phyloP scores from a whole-genome alignment of 2,797 vertebrate genomes.

The Macropus fuliginosus region DNA sequence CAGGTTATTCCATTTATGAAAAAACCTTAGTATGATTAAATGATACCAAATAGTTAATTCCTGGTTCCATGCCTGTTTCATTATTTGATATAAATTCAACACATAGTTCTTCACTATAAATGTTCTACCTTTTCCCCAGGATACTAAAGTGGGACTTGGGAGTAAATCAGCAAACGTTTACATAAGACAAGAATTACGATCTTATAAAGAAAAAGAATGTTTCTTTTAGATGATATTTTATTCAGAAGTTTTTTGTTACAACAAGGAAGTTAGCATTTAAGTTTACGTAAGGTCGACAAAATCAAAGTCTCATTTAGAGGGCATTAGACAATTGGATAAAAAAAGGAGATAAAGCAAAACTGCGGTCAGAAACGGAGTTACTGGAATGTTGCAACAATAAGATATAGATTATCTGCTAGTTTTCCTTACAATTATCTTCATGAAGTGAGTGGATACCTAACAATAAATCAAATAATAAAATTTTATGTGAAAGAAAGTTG shows the following conservation, averaged over 20 bases:
- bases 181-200: neutral
- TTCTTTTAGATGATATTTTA: constrained; percentile 28
- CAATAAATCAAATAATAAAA: neutral
- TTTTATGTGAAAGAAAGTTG: neutral
- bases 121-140: constrained; percentile 14
- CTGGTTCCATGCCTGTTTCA: constrained; percentile 13
- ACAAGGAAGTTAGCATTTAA: neutral
- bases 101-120: constrained; percentile 14
- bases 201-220: constrained; percentile 45
- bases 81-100: constrained; percentile 39
- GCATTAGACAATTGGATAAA: neutral
- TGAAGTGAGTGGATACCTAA: constrained; percentile 26
- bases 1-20: neutral
- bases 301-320: neutral
- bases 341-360: neutral
- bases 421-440: neutral
- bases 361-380: neutral
- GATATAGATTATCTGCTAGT: constrained; percentile 1
- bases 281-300: neutral
- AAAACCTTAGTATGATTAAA: neutral
- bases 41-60: constrained; percentile 25
- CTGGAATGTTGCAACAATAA: constrained; percentile 28
- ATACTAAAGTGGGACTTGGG: neutral
- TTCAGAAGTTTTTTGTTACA: neutral
- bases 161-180: constrained; percentile 30